These are phyloP conservation scores for Fregetta grallaria DNA, from an alignment of 2,113 vertebrate species.

Conservation along the genomic window DNA sequence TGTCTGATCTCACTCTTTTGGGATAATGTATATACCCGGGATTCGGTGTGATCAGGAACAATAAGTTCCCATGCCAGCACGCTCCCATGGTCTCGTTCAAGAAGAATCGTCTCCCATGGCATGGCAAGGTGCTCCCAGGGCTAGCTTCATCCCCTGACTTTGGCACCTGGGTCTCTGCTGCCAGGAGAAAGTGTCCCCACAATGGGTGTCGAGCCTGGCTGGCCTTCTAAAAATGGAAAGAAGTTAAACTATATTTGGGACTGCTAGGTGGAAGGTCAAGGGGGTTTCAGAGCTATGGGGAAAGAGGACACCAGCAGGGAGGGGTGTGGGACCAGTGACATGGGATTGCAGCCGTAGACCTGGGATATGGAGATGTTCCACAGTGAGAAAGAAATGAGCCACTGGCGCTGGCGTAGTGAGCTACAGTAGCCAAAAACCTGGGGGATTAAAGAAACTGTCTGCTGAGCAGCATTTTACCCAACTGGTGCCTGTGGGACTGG, in stretches of 20 bases:
- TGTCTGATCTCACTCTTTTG: background rate
- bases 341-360: background rate
- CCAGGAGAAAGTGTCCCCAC: background rate
- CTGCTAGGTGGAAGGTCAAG: background rate
- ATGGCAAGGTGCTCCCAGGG: background rate
- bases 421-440: background rate
- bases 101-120: background rate
- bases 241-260: background rate
- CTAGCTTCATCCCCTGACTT: background rate
- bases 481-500: background rate
- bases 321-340: background rate
- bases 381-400: background rate
- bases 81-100: rapidly evolving
- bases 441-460: background rate
- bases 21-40: background rate
- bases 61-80: background rate
- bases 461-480: background rate
- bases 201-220: background rate
- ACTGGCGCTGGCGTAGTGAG: background rate
- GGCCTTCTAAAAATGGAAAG: background rate
- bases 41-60: background rate
- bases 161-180: background rate
- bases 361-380: background rate
- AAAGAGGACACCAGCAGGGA: background rate
- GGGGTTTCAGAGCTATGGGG: background rate